These are phyloP conservation scores for Platichthys stellatus DNA, from an alignment of 2,113 vertebrate species.

Conservation along the genomic window DNA sequence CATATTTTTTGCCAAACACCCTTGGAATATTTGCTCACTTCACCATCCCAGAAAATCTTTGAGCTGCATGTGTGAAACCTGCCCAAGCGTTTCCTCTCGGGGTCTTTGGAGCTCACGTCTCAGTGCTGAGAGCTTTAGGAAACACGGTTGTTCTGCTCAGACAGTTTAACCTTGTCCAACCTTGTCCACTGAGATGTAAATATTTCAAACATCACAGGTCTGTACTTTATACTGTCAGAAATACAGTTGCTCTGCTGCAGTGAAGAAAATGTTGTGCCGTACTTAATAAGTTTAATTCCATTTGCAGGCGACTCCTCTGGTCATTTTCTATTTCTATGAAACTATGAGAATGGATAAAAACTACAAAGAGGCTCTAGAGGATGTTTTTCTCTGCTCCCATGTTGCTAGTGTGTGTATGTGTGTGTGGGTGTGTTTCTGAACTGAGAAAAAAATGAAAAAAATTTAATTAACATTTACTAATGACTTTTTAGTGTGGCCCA, in stretches of 20 bases:
- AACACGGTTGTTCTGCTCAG: conserved; percentile 50
- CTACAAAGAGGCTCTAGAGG: too few species aligned
- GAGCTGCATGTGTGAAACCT: conserved; percentile 19
- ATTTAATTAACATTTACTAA: too few species aligned
- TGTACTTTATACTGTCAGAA: conserved; percentile 10
- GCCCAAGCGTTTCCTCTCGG: conserved; percentile 1
- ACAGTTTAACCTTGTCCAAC: conserved; percentile 41
- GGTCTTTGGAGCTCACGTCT: conserved; percentile 20
- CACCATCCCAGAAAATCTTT: conserved; percentile 24
- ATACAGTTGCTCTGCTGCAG: conserved; percentile 13
- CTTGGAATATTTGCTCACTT: not conserved
- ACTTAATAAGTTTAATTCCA: not conserved
- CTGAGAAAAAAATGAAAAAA: too few species aligned
- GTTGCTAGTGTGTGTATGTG: too few species aligned
- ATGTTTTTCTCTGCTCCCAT: too few species aligned
- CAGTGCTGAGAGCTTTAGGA: conserved; percentile 23
- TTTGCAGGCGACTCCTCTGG: not conserved
- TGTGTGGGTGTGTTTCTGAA: too few species aligned
- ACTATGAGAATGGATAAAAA: not conserved
- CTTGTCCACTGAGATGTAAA: conserved; percentile 45
- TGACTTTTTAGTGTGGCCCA: too few species aligned
- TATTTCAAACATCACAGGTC: conserved; percentile 35
- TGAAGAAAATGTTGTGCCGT: not conserved
- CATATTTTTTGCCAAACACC: not conserved
- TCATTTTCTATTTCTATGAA: not conserved